Evolutionary conservation across 2,113 vertebrate species (phyloP).

Genomic region (Trogon melanurus): DNA sequence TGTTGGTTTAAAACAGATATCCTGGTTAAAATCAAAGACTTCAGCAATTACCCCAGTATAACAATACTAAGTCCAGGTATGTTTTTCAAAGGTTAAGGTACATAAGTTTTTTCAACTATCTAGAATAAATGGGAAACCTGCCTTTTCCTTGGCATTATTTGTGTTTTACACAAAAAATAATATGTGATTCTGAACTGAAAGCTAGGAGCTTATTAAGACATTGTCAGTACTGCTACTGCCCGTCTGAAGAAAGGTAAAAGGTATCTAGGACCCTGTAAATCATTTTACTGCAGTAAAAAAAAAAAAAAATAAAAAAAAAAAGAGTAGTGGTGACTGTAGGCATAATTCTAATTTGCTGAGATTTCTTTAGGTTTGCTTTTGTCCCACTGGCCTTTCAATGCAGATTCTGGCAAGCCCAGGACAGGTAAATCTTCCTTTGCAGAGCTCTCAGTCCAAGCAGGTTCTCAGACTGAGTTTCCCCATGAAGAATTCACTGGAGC

Average conservation of each 20-base stretch:
- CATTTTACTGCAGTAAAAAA: background rate
- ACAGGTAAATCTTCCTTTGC: background rate
- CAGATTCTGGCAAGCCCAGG: background rate
- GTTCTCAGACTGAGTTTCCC: background rate
- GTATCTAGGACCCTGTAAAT: background rate
- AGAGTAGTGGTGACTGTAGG: background rate
- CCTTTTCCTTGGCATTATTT: background rate
- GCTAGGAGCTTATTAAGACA: background rate
- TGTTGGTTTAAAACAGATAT: background rate
- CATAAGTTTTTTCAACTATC: background rate
- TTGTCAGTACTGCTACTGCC: background rate
- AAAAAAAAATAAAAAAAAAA: background rate
- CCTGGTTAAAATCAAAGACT: slow-evolving; percentile 3
- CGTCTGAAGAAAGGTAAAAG: background rate
- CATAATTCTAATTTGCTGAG: background rate
- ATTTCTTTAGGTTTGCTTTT: background rate
- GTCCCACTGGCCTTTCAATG: background rate
- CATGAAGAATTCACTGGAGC: background rate
- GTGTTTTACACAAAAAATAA: background rate
- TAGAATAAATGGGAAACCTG: background rate
- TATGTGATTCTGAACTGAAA: background rate
- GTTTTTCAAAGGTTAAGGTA: background rate
- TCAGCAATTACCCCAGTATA: background rate
- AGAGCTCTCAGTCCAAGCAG: background rate
- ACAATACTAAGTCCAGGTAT: background rate